Base-by-base conservation (phyloP, 2,797 vertebrate species). In the Pangasius djambal region DNA sequence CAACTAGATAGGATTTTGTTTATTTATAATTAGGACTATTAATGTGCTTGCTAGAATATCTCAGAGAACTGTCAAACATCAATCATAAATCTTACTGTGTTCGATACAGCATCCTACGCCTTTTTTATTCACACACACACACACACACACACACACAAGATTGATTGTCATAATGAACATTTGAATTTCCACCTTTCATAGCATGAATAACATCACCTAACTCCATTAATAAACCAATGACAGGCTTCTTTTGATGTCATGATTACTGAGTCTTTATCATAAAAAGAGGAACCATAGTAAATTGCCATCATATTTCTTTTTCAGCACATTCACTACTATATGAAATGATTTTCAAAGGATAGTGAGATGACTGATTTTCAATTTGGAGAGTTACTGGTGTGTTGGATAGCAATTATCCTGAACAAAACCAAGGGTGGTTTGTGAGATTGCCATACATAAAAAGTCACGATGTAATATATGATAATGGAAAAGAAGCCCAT, bases 381-480 rank as follows among this genome's bases (percentile, higher is more conserved):
- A 94, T 93, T 90, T 94, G 91, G 91, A 89, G 86, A 93, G 85
- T 87, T 93, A 93, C 89, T 91, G 92, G 90, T 88, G 93, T 91
- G 92, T 92, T 89, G 69, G 77, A 87, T 88, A 90, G 86, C 86
- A 90, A 90, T 90, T 81, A 90, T 86, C 87, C 82, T 86, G 48
- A 89, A 81, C 50, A 89, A 85, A 90, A 86, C 74, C 83, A 81
- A 20, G 89, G 59, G 20, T 81, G 83, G 82, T 90, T 90, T 52
- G 63, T 81, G 74, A 70, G 59, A 84, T 87, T 92, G 91, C 91
- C 92, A 91, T 92, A 93, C 89, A 93, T 86, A 81, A 90, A 90
- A 88, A 52, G 50, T 55, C 75, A 81, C 40, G 16, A 63, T 65
- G 65, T 82, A 81, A 81, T 88, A 86, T 87, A 87, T 77, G 89